phyloP scores from a whole-genome alignment of 2,113 vertebrate genomes.

The Condylura cristata region DNA sequence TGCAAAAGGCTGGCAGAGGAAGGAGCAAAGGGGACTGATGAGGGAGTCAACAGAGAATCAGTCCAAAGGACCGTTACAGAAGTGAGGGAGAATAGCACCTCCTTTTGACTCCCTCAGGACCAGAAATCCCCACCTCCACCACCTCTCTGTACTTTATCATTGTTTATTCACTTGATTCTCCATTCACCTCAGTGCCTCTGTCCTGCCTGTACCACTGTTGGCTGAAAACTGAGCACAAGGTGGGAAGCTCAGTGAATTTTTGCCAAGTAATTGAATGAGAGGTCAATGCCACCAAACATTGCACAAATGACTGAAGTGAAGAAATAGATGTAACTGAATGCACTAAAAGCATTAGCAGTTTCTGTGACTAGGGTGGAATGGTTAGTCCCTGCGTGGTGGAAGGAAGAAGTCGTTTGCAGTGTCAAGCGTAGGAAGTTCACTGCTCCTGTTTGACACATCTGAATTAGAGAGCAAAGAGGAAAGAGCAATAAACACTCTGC shows the following conservation, averaged over 20 bases:
- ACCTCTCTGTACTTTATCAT: not conserved
- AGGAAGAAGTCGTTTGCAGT: not conserved
- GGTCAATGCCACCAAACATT: not conserved
- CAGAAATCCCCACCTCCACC: not conserved
- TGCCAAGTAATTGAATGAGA: not conserved
- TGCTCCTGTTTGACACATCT: not conserved
- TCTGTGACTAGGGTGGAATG: not conserved
- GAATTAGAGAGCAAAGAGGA: not conserved
- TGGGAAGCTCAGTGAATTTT: not conserved
- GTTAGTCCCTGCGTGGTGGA: accelerated
- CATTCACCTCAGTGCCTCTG: not conserved
- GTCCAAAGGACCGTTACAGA: too few species aligned
- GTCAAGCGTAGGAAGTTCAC: not conserved
- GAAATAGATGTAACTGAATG: not conserved
- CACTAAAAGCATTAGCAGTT: too few species aligned
- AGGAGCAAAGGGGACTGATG: not conserved
- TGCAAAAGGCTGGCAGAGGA: not conserved
- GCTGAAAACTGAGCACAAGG: not conserved
- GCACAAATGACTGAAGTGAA: not conserved
- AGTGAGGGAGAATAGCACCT: not conserved
- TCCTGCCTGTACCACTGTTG: not conserved
- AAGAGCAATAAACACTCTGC: not conserved
- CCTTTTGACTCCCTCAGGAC: too few species aligned
- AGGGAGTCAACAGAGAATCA: not conserved
- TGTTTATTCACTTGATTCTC: not conserved